A percentile compares a stretch with the other conserved stretches of the same genome.
Evolutionary conservation across 2,113 vertebrate genomes (phyloP).

Genomic region (Vidua macroura): DNA sequence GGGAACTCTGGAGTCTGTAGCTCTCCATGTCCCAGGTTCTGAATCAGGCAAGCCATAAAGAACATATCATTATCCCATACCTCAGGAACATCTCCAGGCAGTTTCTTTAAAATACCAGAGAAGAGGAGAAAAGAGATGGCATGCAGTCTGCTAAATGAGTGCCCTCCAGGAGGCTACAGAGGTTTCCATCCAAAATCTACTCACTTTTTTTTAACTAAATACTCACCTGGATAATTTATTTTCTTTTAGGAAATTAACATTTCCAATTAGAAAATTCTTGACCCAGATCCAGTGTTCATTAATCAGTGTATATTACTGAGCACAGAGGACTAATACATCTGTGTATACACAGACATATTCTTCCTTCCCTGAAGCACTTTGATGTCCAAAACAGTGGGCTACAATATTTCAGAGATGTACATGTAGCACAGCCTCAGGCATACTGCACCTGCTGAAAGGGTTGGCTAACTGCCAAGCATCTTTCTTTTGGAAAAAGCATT

Average conservation of each 20-base stretch:
- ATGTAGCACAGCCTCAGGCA: conserved; percentile 10
- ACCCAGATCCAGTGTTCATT: not conserved
- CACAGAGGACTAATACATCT: not conserved
- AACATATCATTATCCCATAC: not conserved
- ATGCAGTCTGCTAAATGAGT: not conserved
- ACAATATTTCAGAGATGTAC: conserved; percentile 1
- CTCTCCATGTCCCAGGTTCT: not conserved
- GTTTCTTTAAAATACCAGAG: not conserved
- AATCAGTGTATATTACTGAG: conserved; percentile 26
- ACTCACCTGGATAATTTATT: not conserved
- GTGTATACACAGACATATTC: not conserved
- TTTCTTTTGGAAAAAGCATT: conserved; percentile 7
- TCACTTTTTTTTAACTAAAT: not conserved
- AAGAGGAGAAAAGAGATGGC: not conserved
- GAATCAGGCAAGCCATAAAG: not conserved
- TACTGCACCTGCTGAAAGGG: conserved; percentile 48
- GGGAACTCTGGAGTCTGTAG: not conserved
- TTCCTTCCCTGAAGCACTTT: not conserved
- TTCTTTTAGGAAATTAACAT: not conserved
- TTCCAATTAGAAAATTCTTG: conserved; percentile 27
- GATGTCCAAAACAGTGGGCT: conserved; percentile 15
- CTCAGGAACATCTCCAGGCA: not conserved
- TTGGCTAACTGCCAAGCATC: conserved; percentile 29
- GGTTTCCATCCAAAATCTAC: not conserved
- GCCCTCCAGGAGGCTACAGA: not conserved